These are phyloP conservation scores for Heliconius charithonia DNA, from an alignment of 2,888 invertebrate species.

Conservation along the genomic window DNA sequence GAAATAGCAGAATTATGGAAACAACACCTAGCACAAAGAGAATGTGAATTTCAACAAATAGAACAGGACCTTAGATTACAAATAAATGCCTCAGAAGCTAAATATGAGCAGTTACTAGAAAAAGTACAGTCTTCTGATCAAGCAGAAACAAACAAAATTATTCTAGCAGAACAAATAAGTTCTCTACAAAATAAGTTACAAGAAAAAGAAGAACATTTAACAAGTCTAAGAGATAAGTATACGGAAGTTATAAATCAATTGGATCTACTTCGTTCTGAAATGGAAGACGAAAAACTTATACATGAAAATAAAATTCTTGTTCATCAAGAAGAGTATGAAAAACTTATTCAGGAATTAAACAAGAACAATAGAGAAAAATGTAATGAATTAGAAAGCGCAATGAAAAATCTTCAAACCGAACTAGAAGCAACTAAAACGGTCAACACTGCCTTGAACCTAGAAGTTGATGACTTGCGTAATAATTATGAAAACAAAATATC, in stretches of 20 bases:
- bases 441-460: conserved; percentile 60
- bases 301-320: conserved; percentile 72
- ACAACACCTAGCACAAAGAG: conserved; percentile 85
- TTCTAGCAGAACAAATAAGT: conserved; percentile 70
- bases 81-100: conserved; percentile 76
- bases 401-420: conserved; percentile 61
- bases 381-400: conserved; percentile 56
- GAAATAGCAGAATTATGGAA: conserved; percentile 89
- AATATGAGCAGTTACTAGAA: conserved; percentile 77
- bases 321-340: conserved; percentile 78
- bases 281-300: conserved; percentile 75
- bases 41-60: conserved; percentile 83
- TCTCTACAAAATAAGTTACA: conserved; percentile 74
- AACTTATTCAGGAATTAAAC: conserved; percentile 64
- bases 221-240: conserved; percentile 72
- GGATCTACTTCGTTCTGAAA: conserved; percentile 74
- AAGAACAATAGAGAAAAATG: conserved; percentile 56
- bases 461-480: conserved; percentile 57
- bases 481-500: conserved; percentile 56
- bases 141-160: conserved; percentile 76
- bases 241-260: conserved; percentile 70
- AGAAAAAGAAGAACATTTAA: conserved; percentile 75
- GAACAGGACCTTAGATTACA: conserved; percentile 81
- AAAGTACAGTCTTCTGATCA: conserved; percentile 75
- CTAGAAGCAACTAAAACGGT: conserved; percentile 56